Percentiles rank a stretch among this genome's conserved stretches.
phyloP scores from a whole-genome alignment of 1,140 invertebrate species.

The Rhagoletis pomonella region DNA sequence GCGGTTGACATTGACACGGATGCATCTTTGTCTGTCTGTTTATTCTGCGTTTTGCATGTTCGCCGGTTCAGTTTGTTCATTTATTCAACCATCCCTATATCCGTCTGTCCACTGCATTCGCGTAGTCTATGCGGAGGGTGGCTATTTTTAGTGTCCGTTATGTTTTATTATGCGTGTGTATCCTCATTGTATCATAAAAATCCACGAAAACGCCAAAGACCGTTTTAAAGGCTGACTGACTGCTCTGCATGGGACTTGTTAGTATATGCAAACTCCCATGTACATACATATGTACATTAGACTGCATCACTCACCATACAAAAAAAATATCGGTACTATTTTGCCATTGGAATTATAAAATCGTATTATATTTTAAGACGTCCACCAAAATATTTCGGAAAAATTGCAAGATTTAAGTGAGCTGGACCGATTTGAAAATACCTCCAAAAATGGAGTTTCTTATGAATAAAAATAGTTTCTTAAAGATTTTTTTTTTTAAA shows the following conservation, averaged over 20 bases:
- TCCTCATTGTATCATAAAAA: constrained; percentile 47
- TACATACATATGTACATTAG: too few relatives aligned
- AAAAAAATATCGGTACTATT: too few relatives aligned
- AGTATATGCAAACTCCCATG: neutral
- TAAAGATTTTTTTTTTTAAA: too few relatives aligned
- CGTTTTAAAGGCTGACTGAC: constrained; percentile 14
- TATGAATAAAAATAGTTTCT: too few relatives aligned
- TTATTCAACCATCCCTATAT: constrained; percentile 47
- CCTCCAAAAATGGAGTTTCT: too few relatives aligned
- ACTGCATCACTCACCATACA: too few relatives aligned
- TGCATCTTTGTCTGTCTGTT: constrained; percentile 54
- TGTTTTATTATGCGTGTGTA: constrained; percentile 45
- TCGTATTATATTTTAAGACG: too few relatives aligned
- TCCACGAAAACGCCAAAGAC: constrained; percentile 42
- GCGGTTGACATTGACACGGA: constrained; percentile 57
- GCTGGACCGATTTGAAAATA: too few relatives aligned
- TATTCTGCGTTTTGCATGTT: constrained; percentile 51
- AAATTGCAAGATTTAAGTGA: too few relatives aligned
- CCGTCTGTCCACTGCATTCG: constrained; percentile 27
- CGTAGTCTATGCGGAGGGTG: constrained; percentile 53
- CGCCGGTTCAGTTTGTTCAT: constrained; percentile 34
- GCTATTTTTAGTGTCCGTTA: constrained; percentile 57
- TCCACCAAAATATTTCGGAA: too few relatives aligned
- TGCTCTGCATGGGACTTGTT: constrained; percentile 40
- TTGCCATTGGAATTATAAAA: too few relatives aligned